Base-by-base conservation (phyloP, 2,888 invertebrate genomes). In the Drosophila colorata region DNA sequence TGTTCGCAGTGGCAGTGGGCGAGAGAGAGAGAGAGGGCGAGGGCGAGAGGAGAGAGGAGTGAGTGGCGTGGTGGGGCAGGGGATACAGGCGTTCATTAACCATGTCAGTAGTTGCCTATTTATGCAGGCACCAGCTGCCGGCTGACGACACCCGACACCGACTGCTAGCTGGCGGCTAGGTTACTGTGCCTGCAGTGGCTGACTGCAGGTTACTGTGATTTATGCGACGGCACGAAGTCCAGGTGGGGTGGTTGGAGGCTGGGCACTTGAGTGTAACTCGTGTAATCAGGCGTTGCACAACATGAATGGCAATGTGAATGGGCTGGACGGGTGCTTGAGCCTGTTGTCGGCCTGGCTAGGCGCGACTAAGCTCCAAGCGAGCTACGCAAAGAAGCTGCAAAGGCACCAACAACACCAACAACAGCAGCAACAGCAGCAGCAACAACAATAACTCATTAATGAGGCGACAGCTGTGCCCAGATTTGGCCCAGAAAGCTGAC, bases 371-470 rank as follows among this genome's bases (percentile, higher is more conserved):
- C 59, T 76, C 25, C 46, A 35, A 46, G 61, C 57, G 49, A 53
- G 52, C 35, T 33, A 37, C 7, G 51, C 76, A 51, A 44, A 68
- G 40, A 35, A 56, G 38, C 69, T 56, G 43, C 52, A 64, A n/a
- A 53, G 31, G 23, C 38, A 60, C 44, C 48, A 69, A 48, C 46
- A 43, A 56, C 58, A 71, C 35, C 59, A 64, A 49, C 35, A n/a
- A 20, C 41, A 53, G n/a, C 46, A 47, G 33, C 44, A 48, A n/a
- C 56, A 35, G 18, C 41, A 60, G 44, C 48, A 69, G 51, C 43
- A 43, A 56, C 59, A 71, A 76, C 80, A 83, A 80, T 70, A 61
- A 69, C 69, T 74, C 80, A 84, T 87, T 83, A 83, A 83, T 84
- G 85, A 87, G 69, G 58, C 66, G 46, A 61, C 72, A 78, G 72